A percentile compares a stretch with the other conserved stretches of the same genome.
phyloP scores from a whole-genome alignment of 2,113 vertebrate species.

The Leptosomus discolor region DNA sequence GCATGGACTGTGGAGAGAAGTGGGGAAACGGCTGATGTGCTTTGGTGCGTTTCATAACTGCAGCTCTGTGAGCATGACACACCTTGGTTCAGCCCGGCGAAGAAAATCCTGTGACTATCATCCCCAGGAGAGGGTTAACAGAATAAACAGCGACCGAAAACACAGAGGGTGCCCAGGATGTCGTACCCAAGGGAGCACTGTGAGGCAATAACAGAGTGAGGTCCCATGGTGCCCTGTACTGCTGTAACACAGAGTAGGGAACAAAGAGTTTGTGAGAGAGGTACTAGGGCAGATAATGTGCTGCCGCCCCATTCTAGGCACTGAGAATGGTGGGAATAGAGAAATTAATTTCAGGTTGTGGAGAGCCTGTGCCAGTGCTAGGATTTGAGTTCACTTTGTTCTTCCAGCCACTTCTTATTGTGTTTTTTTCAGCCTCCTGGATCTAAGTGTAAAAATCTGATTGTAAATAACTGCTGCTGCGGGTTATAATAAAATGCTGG shows the following conservation, averaged over 20 bases:
- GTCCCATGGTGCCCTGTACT: background rate
- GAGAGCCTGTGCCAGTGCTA: background rate
- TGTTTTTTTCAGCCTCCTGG: background rate
- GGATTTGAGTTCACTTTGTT: background rate
- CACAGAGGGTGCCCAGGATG: background rate
- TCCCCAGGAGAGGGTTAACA: background rate
- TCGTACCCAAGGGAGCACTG: background rate
- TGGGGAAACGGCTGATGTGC: background rate
- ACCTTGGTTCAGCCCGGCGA: background rate
- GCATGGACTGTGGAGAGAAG: background rate
- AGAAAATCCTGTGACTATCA: background rate
- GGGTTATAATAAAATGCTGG: background rate
- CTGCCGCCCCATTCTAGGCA: background rate
- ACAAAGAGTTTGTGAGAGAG: background rate
- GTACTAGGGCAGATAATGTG: background rate
- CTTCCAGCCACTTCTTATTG: background rate
- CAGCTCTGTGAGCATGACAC: background rate
- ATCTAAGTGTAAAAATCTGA: background rate
- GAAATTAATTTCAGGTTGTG: background rate
- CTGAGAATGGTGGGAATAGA: background rate
- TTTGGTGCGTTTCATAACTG: background rate
- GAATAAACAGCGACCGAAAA: background rate
- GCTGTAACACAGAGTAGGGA: background rate
- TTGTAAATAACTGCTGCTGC: background rate
- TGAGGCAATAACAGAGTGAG: background rate